Conservation (phyloP, 1,140 invertebrate genomes). For the Mesaphorura yosii region DNA sequence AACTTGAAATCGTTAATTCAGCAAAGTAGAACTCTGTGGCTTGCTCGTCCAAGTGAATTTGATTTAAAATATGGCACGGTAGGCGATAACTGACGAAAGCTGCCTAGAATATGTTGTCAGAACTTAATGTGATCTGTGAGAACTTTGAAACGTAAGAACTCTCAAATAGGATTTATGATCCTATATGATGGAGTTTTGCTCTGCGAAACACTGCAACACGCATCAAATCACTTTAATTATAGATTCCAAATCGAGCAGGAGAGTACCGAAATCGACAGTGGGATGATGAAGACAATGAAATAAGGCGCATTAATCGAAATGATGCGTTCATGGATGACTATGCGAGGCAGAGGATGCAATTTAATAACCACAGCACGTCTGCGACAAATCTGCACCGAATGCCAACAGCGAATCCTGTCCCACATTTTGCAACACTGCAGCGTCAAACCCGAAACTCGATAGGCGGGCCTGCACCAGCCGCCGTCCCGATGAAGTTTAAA, state of each 20-base stretch:
- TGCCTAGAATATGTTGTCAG: too few species aligned
- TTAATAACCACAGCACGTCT: slow-evolving; percentile 23
- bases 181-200: too few species aligned
- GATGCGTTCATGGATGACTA: not conserved
- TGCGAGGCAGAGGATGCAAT: not conserved
- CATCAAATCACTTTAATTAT: slow-evolving; percentile 5
- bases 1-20: too few species aligned
- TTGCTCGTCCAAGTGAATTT: too few species aligned
- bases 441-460: slow-evolving; percentile 9
- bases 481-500: slow-evolving; percentile 6
- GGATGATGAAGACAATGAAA: slow-evolving; percentile 36
- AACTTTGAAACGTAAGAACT: too few species aligned
- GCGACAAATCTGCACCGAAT: slow-evolving; percentile 17
- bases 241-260: slow-evolving; percentile 35
- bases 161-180: too few species aligned
- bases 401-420: slow-evolving; percentile 18
- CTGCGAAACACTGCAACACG: slow-evolving; percentile 11
- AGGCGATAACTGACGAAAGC: too few species aligned
- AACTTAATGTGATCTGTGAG: too few species aligned
- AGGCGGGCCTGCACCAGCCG: too few species aligned
- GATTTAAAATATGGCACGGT: too few species aligned
- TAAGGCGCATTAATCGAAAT: slow-evolving; percentile 3
- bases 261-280: slow-evolving; percentile 40
- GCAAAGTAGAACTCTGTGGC: too few species aligned
- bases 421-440: slow-evolving; percentile 29